These are phyloP conservation scores for Shinisaurus crocodilurus DNA, from an alignment of 2,113 vertebrate species.

Conservation along the genomic window DNA sequence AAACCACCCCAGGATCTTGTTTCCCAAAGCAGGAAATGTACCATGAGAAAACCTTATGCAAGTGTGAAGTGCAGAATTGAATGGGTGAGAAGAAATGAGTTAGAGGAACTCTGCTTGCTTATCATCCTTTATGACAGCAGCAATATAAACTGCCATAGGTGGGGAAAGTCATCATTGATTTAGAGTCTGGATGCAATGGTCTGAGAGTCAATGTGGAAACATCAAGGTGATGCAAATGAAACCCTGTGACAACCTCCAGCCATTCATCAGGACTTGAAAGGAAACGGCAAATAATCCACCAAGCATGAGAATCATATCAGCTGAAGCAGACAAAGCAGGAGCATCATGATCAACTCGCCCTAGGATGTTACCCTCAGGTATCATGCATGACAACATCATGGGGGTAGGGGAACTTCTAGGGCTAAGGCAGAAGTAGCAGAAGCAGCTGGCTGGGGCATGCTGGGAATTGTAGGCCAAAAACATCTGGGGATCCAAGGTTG, in stretches of 20 bases:
- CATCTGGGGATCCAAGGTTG: too few species aligned
- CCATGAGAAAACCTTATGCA: slow-evolving; percentile 24
- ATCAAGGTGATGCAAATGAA: slow-evolving; percentile 23
- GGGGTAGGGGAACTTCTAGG: neutral
- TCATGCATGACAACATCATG: neutral
- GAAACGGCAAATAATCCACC: neutral
- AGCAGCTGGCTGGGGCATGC: too few species aligned
- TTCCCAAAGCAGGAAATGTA: slow-evolving; percentile 33
- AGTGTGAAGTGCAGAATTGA: slow-evolving; percentile 25
- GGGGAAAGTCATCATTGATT: neutral
- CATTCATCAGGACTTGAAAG: slow-evolving; percentile 16
- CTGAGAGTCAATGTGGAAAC: neutral
- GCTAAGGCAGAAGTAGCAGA: too few species aligned
- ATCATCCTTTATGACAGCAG: neutral
- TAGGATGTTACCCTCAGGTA: neutral
- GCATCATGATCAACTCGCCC: neutral
- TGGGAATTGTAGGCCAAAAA: too few species aligned
- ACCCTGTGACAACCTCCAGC: slow-evolving; percentile 32
- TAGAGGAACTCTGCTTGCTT: slow-evolving; percentile 2
- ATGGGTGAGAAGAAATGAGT: slow-evolving; percentile 10
- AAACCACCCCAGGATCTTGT: neutral
- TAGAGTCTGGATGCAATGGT: neutral
- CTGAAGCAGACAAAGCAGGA: slow-evolving; percentile 15
- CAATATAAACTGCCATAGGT: neutral
- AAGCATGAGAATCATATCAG: slow-evolving; percentile 10